Conservation (phyloP, 2,113 vertebrate genomes). For the Dipodomys stephensi region DNA sequence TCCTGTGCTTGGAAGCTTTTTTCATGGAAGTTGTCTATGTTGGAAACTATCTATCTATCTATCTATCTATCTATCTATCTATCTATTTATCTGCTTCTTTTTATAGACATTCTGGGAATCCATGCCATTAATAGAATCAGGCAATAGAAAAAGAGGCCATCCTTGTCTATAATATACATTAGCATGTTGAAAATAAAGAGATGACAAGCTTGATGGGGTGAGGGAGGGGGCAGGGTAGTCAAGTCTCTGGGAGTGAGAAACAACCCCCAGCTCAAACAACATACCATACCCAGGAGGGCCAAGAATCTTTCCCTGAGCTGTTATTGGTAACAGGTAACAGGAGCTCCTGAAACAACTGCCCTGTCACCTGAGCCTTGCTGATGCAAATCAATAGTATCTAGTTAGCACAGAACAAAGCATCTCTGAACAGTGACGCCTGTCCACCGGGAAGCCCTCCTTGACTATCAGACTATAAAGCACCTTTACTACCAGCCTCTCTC, state of each 20-base stretch:
- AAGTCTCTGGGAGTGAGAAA: neutral
- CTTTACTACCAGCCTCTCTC: neutral
- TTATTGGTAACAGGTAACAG: neutral
- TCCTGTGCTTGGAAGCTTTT: too few species aligned
- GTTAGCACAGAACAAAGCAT: neutral
- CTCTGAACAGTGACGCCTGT: neutral
- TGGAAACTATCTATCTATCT: too few species aligned
- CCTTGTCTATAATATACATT: neutral
- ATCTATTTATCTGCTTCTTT: neutral
- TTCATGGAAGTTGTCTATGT: too few species aligned
- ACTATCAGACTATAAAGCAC: neutral
- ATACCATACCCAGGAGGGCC: neutral
- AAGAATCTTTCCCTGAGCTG: neutral
- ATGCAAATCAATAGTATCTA: neutral
- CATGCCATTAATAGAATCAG: neutral
- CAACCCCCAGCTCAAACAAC: neutral
- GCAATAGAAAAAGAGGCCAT: neutral
- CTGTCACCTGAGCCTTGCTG: neutral
- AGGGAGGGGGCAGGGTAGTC: too few species aligned
- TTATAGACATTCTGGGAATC: neutral
- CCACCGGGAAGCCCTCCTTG: neutral
- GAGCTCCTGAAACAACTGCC: neutral
- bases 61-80: too few species aligned
- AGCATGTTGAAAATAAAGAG: neutral
- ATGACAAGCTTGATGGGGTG: neutral